phyloP scores from a whole-genome alignment of 2,113 vertebrate genomes.

The Hypanus sabinus region DNA sequence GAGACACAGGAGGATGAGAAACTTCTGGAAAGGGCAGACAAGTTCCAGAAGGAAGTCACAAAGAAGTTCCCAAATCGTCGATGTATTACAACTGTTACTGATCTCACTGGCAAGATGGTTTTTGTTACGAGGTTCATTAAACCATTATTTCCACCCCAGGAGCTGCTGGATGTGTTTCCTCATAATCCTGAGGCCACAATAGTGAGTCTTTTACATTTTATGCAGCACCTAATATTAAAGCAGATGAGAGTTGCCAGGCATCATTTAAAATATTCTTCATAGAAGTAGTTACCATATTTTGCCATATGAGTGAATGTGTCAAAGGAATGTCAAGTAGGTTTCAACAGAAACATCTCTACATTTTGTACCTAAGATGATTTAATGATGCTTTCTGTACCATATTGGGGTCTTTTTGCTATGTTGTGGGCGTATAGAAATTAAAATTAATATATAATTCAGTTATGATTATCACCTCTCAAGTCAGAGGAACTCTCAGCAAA shows the following conservation, averaged over 20 bases:
- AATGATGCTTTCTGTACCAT: too few species aligned
- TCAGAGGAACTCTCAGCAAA: neutral
- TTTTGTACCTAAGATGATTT: neutral
- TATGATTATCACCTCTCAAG: neutral
- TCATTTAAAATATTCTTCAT: neutral
- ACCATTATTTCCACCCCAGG: conserved; percentile 75
- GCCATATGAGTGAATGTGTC: neutral
- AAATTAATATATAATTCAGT: neutral
- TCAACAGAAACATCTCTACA: neutral
- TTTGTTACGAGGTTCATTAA: conserved; percentile 82
- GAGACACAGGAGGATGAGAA: conserved; percentile 84
- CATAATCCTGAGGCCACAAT: conserved; percentile 60
- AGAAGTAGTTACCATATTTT: neutral
- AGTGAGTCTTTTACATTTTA: conserved; percentile 54
- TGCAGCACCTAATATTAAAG: neutral
- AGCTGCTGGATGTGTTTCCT: conserved; percentile 65
- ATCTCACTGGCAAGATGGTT: conserved; percentile 79
- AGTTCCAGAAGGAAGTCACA: conserved; percentile 70
- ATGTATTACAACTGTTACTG: conserved; percentile 75
- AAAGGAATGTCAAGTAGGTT: neutral
- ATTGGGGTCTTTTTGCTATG: too few species aligned
- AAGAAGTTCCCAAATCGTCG: conserved; percentile 67
- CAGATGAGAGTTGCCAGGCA: neutral
- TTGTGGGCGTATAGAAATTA: too few species aligned
- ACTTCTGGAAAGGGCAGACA: conserved; percentile 73